Conservation (phyloP, 2,888 invertebrate species). For the Caenorhabditis imperialis region DNA sequence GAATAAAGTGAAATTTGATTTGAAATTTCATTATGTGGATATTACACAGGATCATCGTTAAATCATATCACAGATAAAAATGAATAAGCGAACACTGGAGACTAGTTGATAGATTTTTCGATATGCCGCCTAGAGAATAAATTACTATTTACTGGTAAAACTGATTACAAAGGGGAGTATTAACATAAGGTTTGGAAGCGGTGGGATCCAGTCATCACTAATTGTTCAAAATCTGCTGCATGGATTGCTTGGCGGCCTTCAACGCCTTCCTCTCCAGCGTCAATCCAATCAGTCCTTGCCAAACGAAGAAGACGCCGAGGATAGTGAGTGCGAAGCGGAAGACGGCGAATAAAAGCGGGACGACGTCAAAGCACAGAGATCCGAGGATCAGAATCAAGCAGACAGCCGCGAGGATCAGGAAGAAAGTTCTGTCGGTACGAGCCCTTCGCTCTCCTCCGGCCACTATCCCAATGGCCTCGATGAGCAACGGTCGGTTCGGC, state of each 20-base stretch:
- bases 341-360: slow-evolving; percentile 55
- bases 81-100: too few relatives aligned
- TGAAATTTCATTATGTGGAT: too few relatives aligned
- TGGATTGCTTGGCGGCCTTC: slow-evolving; percentile 74
- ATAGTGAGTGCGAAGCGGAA: slow-evolving; percentile 72
- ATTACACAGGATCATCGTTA: too few relatives aligned
- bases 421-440: slow-evolving; percentile 64
- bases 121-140: too few relatives aligned
- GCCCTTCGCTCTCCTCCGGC: slow-evolving; percentile 74
- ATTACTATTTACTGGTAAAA: too few relatives aligned
- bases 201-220: too few relatives aligned
- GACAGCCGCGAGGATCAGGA: slow-evolving; percentile 36
- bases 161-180: too few relatives aligned
- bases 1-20: too few relatives aligned
- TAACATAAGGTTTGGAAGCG: too few relatives aligned
- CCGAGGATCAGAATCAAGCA: slow-evolving; percentile 52
- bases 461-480: slow-evolving; percentile 69
- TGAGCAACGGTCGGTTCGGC: slow-evolving; percentile 62
- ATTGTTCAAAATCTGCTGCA: slow-evolving; percentile 66
- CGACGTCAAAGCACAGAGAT: slow-evolving; percentile 55
- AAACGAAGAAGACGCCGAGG: slow-evolving; percentile 73
- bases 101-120: too few relatives aligned
- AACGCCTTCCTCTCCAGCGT: slow-evolving; percentile 76
- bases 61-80: too few relatives aligned
- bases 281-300: slow-evolving; percentile 76